Conservation (phyloP, 2,888 invertebrate species). For the Euclidia mi region DNA sequence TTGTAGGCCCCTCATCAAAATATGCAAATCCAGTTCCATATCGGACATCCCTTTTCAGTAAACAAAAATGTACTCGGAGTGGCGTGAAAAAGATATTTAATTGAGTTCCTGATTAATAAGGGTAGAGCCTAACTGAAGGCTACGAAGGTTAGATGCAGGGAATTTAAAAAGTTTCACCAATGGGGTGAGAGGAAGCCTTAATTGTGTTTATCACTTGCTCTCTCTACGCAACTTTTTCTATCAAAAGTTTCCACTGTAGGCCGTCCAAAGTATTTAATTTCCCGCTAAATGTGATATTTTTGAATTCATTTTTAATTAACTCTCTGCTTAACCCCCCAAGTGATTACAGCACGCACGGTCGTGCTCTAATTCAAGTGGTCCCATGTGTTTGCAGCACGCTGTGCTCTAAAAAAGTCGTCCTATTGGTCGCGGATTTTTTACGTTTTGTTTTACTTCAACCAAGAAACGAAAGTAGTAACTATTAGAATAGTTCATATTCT, state of each 20-base stretch:
- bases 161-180: conserved; percentile 76
- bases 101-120: conserved; percentile 76
- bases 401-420: too few species aligned
- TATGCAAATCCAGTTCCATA: conserved; percentile 55
- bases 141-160: conserved; percentile 57
- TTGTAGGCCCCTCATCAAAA: conserved; percentile 49
- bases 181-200: conserved; percentile 73
- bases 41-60: conserved; percentile 54
- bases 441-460: too few species aligned
- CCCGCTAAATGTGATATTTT: conserved; percentile 78
- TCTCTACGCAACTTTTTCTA: conserved; percentile 81
- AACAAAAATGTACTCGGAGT: conserved; percentile 60
- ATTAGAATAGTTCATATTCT: too few species aligned
- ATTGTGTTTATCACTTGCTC: conserved; percentile 82
- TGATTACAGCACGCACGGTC: too few species aligned
- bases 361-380: too few species aligned
- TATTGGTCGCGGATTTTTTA: too few species aligned
- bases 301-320: conserved; percentile 71
- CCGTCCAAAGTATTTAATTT: conserved; percentile 84
- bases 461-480: too few species aligned
- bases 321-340: too few species aligned
- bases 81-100: conserved; percentile 61
- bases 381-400: too few species aligned
- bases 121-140: conserved; percentile 53
- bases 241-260: conserved; percentile 79